These are phyloP conservation scores for Crotalus helleri DNA, from an alignment of 2,113 vertebrate species.

Conservation along the genomic window DNA sequence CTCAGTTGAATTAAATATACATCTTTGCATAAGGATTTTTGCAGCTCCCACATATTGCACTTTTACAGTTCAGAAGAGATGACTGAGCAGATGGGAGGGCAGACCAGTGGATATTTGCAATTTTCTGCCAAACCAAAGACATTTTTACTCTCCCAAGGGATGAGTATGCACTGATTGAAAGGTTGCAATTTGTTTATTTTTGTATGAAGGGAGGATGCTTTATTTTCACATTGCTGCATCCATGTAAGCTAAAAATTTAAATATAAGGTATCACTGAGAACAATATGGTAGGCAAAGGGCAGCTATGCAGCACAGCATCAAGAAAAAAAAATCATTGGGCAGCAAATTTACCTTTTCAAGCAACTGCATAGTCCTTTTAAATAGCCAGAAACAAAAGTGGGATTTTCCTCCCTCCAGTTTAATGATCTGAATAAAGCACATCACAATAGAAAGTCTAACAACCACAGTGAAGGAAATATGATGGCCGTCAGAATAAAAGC, in stretches of 20 bases:
- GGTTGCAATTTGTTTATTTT: neutral
- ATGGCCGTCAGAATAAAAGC: slow-evolving; percentile 22
- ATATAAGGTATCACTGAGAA: slow-evolving; percentile 53
- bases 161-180: slow-evolving; percentile 40
- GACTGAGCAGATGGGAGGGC: slow-evolving; percentile 64
- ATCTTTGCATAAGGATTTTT: slow-evolving; percentile 64
- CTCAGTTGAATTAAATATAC: slow-evolving; percentile 65
- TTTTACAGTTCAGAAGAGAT: slow-evolving; percentile 65
- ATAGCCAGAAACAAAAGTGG: slow-evolving; percentile 32
- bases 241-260: slow-evolving; percentile 52
- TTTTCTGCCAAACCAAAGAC: slow-evolving; percentile 55
- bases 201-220: neutral
- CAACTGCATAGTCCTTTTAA: slow-evolving; percentile 34
- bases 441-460: slow-evolving; percentile 13
- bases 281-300: slow-evolving; percentile 43
- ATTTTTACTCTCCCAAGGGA: slow-evolving; percentile 41
- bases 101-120: slow-evolving; percentile 59
- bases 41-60: slow-evolving; percentile 62
- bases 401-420: slow-evolving; percentile 6
- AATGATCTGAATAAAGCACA: slow-evolving; percentile 40
- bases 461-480: neutral
- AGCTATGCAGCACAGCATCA: slow-evolving; percentile 39
- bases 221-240: slow-evolving; percentile 47
- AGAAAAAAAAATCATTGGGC: slow-evolving; percentile 27
- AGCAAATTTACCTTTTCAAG: slow-evolving; percentile 20